Base-by-base conservation (phyloP, 2,797 vertebrate species). In the Takifugu ocellatus region DNA sequence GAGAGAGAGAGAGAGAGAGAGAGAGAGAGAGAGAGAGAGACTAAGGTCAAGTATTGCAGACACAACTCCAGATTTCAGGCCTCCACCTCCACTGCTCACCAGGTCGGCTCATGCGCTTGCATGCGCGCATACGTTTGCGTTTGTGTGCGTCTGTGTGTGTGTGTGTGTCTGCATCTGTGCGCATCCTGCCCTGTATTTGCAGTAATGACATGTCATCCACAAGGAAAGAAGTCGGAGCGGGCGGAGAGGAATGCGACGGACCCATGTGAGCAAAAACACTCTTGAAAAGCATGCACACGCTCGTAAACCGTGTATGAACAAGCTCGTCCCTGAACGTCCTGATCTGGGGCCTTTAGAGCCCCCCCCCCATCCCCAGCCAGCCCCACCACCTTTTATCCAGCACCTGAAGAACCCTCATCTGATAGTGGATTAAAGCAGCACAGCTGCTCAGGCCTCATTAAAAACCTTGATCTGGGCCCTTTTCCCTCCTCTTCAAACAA, bases 171-270 rank as follows among this genome's bases (percentile, higher is more conserved):
- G 51, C 44, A 26, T 45, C 27, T 63, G 59, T 49, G 56, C 51
- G 53, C 49, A 47, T 43, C 68, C 64, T 79, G 75, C 83, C 86
- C 82, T 89, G 78, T 88, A 85, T 87, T 89, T 88, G 86, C 56
- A 45, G 68, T 88, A 88, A 90, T 90, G 81, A 90, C 69, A 88
- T 84, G 83, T 88, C 82, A 84, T 87, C 78, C 75, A 75, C 63
- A 24, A 63, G 79, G 76, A 85, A 21, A 71, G 66, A 84, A 74
- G 74, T 78, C 44, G 2, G 66, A 79, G 56, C 60, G 77, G 87
- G 83, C 79, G 80, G 82, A 74, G 77, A 72, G 87, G 87, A 88
- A 86, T 87, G 87, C 66, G 52, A 62, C 3, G 45, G 57, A 80
- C 74, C 67, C 71, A 65, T 63, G 70, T 43, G 12, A 57, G 46